Evolutionary conservation across 2,888 invertebrate genomes (phyloP), one percentile per base, ranked within the genome.

Genomic region (Tenthredo distinguenda): DNA sequence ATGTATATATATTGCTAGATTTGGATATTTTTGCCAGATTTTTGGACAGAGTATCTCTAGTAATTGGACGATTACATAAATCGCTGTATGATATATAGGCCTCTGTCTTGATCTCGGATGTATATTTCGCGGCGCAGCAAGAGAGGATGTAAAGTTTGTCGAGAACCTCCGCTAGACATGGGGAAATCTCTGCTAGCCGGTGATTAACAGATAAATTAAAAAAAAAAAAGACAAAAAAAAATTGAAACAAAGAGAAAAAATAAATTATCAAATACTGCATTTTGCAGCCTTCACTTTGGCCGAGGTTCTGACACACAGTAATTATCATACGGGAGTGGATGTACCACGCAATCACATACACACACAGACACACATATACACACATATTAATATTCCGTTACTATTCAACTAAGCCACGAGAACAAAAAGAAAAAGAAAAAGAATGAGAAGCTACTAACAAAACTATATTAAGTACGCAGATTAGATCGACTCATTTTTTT

Each of bases 111-210:
- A 65, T 65, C 31, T 65, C 65, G 65, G 31, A 65, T 65, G 31
- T 65, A 26, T 65, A 65, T 65, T 65, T 65, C 65, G 65, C 65
- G 15, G 65, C 65, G 31, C 1, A 65, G 47, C 26, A 83, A 83
- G 26, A 43, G 71, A 71, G 34, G 15, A 21, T 72, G 10, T 26
- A 5, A 40, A 85, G 85, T 88, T 88, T 89, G 92, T 89, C 91
- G 90, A 87, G 93, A 93, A 93, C 90, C 93, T 93, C 92, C 92
- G 93, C 92, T 93, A 93, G 93, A 93, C 92, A 89, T 89, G 87
- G 88, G 89, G 89, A 88, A 87, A 68, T 79, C 62, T 37, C 79
- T 81, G 79, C 79, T 58, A 37, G 40, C 37, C 37, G 58, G 58
- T 37, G 21, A 79, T 76, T 15, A 79, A 34, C 12, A 37, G 18